Conservation (phyloP, 2,113 vertebrate species). For the Pseudorectes ferrugineus region DNA sequence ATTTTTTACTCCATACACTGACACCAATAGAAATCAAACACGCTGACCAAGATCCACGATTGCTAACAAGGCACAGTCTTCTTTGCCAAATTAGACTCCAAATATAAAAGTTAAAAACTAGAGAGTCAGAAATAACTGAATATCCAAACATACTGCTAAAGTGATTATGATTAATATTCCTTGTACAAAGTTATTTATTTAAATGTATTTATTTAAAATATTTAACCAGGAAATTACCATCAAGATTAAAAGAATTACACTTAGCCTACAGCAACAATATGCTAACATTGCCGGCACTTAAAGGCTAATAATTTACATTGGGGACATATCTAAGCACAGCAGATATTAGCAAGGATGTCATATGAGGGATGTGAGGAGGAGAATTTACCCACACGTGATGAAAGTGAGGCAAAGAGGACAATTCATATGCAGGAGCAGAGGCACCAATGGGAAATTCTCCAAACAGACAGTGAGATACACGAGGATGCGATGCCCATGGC, state of each 20-base stretch:
- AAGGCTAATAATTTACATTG: background rate
- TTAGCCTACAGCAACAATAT: constrained; percentile 14
- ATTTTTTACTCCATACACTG: background rate
- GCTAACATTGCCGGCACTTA: constrained; percentile 1
- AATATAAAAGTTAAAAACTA: background rate
- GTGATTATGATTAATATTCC: background rate
- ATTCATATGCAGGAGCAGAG: background rate
- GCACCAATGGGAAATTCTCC: background rate
- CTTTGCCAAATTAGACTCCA: background rate
- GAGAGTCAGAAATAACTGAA: background rate
- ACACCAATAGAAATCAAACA: background rate
- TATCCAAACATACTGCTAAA: background rate
- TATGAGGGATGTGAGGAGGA: background rate
- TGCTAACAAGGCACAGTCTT: background rate
- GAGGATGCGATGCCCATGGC: background rate
- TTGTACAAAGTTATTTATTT: constrained; percentile 10
- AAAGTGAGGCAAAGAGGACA: background rate
- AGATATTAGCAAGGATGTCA: background rate
- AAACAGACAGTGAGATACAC: background rate
- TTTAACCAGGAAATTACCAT: constrained; percentile 39
- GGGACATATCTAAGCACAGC: background rate
- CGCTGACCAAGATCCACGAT: background rate
- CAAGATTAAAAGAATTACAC: constrained; percentile 18
- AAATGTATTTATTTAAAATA: constrained; percentile 52
- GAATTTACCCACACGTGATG: background rate